Evolutionary conservation across 2,888 invertebrate genomes (phyloP), one percentile per base, ranked within the genome.

Genomic region (Calameuta filiformis): DNA sequence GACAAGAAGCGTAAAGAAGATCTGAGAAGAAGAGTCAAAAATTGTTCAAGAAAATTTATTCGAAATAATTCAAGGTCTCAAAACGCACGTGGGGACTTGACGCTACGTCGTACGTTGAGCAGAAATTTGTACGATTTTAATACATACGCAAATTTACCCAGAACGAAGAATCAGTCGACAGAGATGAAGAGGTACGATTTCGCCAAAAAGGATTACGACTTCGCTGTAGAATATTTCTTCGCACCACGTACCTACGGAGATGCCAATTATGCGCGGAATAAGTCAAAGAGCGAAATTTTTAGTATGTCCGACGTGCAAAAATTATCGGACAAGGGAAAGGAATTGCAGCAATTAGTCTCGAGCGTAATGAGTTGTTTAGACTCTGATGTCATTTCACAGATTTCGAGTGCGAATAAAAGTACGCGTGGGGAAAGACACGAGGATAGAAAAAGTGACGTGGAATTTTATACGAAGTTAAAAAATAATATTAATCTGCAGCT

Each of bases 1-100:
- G 84, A 87, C 35, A 79, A 79, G 56, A 81, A 73, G 12, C 80
- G 83, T 35, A 79, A 79, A 73, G 78, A 73, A 23, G 73, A 76
- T 73, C 35, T 77, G 33, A 76, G 68, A 71, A 30, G 23, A 73
- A 12, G 71, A 40, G 15, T 56, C 11, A 3, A 76, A 4, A 31
- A 68, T 56, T 73, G 35, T 73, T 73, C 35, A n/a, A 31, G 76
- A 35, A 73, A 75, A 74, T 12, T 15, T 68, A 30, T 35, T 37
- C 31, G 75, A 76, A 77, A 75, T 31, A 34, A 12, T 71, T 31
- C 71, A 12, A 71, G 9, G 71, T 71, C 71, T 31, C 31, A 71
- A 33, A 71, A 3, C 12, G 23, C 56, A 23, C 56, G 56, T 56
- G 56, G 56, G 2, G 56, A 56, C 23, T 23, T 56, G 56, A 56